Conservation (phyloP, 2,113 vertebrate species). For the Seriola quinqueradiata region DNA sequence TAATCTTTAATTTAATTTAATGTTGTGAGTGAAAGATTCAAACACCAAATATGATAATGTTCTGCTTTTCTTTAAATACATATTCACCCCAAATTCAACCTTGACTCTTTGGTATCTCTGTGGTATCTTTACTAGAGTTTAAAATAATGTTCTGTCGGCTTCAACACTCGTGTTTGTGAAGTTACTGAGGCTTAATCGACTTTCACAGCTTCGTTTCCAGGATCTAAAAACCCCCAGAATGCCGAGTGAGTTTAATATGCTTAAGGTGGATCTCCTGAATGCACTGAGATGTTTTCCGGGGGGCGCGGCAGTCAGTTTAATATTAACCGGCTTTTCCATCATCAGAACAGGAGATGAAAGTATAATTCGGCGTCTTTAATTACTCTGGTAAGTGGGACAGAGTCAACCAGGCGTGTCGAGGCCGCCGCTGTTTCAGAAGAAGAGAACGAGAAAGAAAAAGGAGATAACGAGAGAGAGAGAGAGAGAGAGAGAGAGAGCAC, state of each 20-base stretch:
- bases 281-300: not conserved
- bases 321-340: not conserved
- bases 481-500: not conserved
- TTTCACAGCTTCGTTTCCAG: not conserved
- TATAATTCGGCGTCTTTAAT: constrained; percentile 25
- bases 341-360: constrained; percentile 16
- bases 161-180: too few species aligned
- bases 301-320: not conserved
- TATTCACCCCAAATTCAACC: too few species aligned
- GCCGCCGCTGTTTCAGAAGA: constrained; percentile 16
- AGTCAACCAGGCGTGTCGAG: constrained; percentile 22
- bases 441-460: not conserved
- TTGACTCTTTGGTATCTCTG: too few species aligned
- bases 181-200: too few species aligned
- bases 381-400: not conserved
- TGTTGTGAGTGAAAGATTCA: not conserved
- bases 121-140: too few species aligned
- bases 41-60: too few species aligned
- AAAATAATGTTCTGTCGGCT: too few species aligned
- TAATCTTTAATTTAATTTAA: too few species aligned
- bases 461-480: constrained; percentile 8
- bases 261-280: not conserved
- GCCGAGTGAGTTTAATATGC: not conserved
- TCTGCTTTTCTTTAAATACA: too few species aligned
- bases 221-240: not conserved